Base-by-base conservation (phyloP, 2,797 vertebrate species). In the Falco concolor region DNA sequence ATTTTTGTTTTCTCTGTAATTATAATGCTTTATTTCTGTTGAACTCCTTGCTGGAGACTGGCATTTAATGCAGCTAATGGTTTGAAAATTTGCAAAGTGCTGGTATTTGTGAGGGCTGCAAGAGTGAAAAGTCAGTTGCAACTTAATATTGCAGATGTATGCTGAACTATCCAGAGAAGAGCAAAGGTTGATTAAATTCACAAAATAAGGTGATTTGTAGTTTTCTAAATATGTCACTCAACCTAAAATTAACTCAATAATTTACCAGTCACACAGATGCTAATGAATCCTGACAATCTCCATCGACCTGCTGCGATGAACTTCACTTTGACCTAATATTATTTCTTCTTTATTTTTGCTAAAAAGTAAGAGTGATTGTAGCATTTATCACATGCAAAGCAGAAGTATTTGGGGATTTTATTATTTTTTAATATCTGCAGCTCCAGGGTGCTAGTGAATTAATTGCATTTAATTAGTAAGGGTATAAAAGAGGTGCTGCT, bases 141-240 rank as follows among this genome's bases (percentile, higher is more conserved):
- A 42, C 84, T 96, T 97, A 97, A 96, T 95, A 96, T 93, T 96
- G 90, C 77, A 91, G 75, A 79, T 84, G 7, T 92, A 56, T 4
- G 23, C 56, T 91, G 89, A 95, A 87, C 90, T 96, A 80, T 67
- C 95, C 36, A 6, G 92, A 95, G 95, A 94, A 91, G 94, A 93
- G 80, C 90, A 96, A 97, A 93, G 63, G 92, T 94, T 98, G 96
- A 88, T 96, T 96, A 87, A 96, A 96, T 96, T 97, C 78, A 91
- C 70, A 89, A 93, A 96, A 92, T 87, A 96, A 97, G 93, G 96
- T 94, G 90, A 95, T 96, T 96, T 34, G 2, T 76, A 96, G 95
- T 95, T 97, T 97, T 97, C 90, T 92, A 97, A 97, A 95, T 96
- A 93, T 97, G 97, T 95, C 96, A 95, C 82, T 98, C 95, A 95